Percentiles rank a stretch among this genome's conserved stretches.
phyloP scores from a whole-genome alignment of 1,140 invertebrate species.

The Pseudoatta argentina region DNA sequence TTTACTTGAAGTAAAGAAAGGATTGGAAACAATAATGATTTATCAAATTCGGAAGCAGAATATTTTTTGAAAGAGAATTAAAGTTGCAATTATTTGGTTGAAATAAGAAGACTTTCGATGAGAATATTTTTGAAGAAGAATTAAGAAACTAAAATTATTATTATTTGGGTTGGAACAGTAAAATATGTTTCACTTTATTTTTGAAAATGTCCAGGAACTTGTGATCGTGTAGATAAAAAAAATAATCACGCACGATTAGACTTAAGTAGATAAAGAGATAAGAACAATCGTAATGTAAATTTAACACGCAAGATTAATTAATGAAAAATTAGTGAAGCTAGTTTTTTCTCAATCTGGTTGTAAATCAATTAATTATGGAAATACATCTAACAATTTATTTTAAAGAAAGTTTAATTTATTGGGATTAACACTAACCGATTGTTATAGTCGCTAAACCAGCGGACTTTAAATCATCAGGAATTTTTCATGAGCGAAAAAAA shows the following conservation, averaged over 20 bases:
- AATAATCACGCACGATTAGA: not conserved
- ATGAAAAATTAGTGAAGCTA: not conserved
- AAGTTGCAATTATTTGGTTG: no score
- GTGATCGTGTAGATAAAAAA: no score
- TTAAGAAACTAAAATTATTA: no score
- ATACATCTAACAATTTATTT: constrained; percentile 12
- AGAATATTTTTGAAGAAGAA: no score
- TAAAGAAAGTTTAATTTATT: constrained; percentile 45
- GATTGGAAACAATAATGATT: no score
- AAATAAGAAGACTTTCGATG: no score
- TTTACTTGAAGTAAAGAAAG: no score
- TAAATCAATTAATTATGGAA: constrained; percentile 11
- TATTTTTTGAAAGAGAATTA: no score
- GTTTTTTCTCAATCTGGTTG: not conserved
- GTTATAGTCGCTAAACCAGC: constrained; percentile 29
- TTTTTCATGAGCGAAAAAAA: constrained; percentile 59
- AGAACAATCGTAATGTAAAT: not conserved
- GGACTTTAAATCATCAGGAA: constrained; percentile 45
- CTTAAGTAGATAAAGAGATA: not conserved
- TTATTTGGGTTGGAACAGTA: no score
- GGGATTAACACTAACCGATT: constrained; percentile 22
- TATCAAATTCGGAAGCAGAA: no score
- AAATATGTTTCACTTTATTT: no score
- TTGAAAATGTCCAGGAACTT: no score
- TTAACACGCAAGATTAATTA: not conserved